Base-by-base conservation (phyloP, 1,140 invertebrate species). In the Drosophila nasuta region DNA sequence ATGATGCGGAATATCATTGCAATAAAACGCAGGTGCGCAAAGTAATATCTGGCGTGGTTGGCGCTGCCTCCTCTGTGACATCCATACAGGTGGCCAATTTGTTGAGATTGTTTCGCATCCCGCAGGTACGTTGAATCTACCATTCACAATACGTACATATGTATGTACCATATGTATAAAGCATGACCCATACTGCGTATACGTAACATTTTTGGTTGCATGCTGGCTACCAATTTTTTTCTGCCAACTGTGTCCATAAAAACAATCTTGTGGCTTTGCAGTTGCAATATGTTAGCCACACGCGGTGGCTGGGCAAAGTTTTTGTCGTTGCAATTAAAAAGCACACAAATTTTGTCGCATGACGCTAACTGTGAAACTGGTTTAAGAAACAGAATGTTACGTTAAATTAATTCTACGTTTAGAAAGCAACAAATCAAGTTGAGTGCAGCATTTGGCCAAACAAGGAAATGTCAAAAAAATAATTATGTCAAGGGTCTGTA, bases 41-140 rank as follows among this genome's bases (percentile, higher is more conserved):
- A 92, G 96, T 98, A 11, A 98, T 99, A 79, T 97, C 97, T 2
- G 98, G 98, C 0, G 98, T 99, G 4, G 96, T 99, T n/a, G 98
- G 97, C 2, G 98, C 98, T 3, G 97, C 98, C 0, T 98, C 97
- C 49, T 98, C 97, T 81, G 97, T 98, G 43, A 99, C 98, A 10
- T 98, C 97, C 3, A 98, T 99, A 74, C 97, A 98, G 94, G 98
- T 99, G 17, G 98, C 98, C 41, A 99, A 98, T 94, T 94, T 99
- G 52, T 93, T 99, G 45, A 95, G 98, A 46, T 95, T 99, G 5
- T 99, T 99, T 93, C 97, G 96, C 92, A 99, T 99, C 92, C 98
- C 98, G 11, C 98, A 98, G 95, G 98, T 98, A 72, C 51, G 49
- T 64, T 4, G 8, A 46, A 28, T 10, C 51, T 38, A 30, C 28